A percentile compares a stretch with the other conserved stretches of the same genome.
Conservation (phyloP, 2,113 vertebrate genomes). For the Lontra canadensis region DNA sequence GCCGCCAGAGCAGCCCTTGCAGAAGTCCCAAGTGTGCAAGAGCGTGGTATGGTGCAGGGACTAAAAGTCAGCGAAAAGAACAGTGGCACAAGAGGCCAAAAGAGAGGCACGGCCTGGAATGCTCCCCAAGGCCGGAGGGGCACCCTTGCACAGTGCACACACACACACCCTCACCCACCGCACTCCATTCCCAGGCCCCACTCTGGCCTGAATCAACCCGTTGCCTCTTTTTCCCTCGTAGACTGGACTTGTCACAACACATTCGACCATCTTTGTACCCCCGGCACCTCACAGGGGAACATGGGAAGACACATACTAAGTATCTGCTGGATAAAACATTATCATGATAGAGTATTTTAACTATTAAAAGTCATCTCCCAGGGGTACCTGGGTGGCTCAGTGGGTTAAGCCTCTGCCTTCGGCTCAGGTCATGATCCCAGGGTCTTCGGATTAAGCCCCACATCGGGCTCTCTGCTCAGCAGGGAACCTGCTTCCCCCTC, state of each 20-base stretch:
- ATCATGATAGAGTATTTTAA: background rate
- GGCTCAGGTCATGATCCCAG: too few species aligned
- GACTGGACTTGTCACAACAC: background rate
- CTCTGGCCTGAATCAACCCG: background rate
- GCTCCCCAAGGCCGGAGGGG: background rate
- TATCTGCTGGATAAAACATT: background rate
- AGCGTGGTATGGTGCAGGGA: rapidly evolving
- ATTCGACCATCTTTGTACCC: background rate
- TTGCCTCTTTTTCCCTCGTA: background rate
- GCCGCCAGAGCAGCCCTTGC: background rate
- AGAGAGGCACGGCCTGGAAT: background rate
- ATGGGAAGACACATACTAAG: background rate
- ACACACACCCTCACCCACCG: too few species aligned
- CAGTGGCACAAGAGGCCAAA: background rate
- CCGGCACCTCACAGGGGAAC: background rate
- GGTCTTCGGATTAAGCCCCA: too few species aligned
- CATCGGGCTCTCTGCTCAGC: too few species aligned
- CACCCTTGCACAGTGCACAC: background rate
- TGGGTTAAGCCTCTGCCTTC: too few species aligned
- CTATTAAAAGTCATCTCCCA: background rate
- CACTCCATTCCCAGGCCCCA: background rate
- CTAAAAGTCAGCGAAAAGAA: background rate
- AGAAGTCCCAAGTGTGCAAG: background rate
- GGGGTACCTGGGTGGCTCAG: too few species aligned
- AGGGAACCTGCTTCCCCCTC: too few species aligned